Evolutionary conservation across 2,113 vertebrate genomes (phyloP).

Genomic region (Argyrosomus japonicus): DNA sequence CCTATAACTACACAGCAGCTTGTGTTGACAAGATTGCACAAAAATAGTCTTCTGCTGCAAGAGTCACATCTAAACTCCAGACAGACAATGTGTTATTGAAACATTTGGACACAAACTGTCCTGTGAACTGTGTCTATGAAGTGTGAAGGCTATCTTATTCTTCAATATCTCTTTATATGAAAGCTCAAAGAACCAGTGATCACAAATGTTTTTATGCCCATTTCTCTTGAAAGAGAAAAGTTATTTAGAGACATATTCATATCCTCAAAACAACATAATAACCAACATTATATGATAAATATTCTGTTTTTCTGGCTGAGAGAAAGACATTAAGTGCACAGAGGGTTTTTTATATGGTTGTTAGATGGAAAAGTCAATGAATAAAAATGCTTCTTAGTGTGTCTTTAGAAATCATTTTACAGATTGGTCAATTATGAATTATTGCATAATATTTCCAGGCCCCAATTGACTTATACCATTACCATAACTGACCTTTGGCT

Average conservation of each 20-base stretch:
- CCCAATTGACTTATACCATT: slow-evolving; percentile 23
- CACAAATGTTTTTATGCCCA: background rate
- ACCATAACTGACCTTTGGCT: slow-evolving; percentile 47
- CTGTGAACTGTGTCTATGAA: background rate
- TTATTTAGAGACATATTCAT: background rate
- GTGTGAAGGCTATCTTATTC: slow-evolving; percentile 1
- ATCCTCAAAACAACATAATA: background rate
- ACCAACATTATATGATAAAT: slow-evolving; percentile 3
- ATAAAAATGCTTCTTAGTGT: background rate
- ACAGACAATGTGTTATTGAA: background rate
- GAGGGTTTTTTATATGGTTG: background rate
- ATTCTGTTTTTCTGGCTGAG: slow-evolving; percentile 22
- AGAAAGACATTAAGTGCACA: slow-evolving; percentile 29
- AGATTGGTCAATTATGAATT: slow-evolving; percentile 26
- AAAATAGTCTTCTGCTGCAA: background rate
- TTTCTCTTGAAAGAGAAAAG: background rate
- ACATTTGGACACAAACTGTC: slow-evolving; percentile 24
- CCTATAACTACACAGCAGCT: background rate
- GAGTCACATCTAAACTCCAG: slow-evolving; percentile 3
- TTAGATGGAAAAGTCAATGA: background rate
- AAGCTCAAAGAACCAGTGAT: background rate
- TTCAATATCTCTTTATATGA: background rate
- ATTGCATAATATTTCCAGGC: slow-evolving; percentile 10
- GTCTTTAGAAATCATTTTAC: slow-evolving; percentile 22
- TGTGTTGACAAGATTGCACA: background rate